Conservation (phyloP, 1,140 invertebrate genomes). For the Gryon sp. region DNA sequence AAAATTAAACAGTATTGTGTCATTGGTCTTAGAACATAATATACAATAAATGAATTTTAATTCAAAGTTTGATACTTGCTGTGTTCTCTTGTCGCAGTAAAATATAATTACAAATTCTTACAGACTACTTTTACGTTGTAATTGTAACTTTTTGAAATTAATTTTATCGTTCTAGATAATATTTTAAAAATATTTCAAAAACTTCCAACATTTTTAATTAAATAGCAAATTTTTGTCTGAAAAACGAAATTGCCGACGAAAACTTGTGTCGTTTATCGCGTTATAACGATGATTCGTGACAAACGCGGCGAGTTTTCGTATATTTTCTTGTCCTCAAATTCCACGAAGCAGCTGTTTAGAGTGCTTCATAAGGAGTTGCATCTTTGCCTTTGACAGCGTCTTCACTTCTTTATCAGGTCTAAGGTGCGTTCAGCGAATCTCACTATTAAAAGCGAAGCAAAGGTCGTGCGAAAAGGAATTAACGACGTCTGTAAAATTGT, state of each 20-base stretch:
- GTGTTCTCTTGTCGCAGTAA: too few relatives aligned
- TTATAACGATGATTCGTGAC: slow-evolving; percentile 10
- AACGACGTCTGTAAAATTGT: slow-evolving; percentile 31
- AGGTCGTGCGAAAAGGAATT: slow-evolving; percentile 26
- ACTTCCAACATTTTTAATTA: not conserved
- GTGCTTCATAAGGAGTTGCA: slow-evolving; percentile 33
- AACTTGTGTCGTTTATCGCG: not conserved
- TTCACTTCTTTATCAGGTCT: slow-evolving; percentile 32
- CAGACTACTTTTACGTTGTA: too few relatives aligned
- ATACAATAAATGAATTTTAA: too few relatives aligned
- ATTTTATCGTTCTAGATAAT: too few relatives aligned
- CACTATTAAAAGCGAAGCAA: not conserved
- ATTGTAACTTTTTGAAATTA: too few relatives aligned
- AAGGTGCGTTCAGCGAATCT: slow-evolving; percentile 13
- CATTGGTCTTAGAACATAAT: too few relatives aligned
- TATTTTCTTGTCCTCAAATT: slow-evolving; percentile 28
- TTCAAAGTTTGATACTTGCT: too few relatives aligned
- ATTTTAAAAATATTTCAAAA: not conserved
- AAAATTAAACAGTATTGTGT: too few relatives aligned
- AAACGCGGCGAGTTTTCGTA: slow-evolving; percentile 13
- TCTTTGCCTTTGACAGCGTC: slow-evolving; percentile 44
- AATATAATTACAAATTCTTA: too few relatives aligned
- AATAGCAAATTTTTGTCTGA: not conserved
- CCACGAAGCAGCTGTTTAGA: slow-evolving; percentile 7
- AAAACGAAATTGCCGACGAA: not conserved